Conservation (phyloP, 2,797 vertebrate species). For the Hydrolagus colliei region DNA sequence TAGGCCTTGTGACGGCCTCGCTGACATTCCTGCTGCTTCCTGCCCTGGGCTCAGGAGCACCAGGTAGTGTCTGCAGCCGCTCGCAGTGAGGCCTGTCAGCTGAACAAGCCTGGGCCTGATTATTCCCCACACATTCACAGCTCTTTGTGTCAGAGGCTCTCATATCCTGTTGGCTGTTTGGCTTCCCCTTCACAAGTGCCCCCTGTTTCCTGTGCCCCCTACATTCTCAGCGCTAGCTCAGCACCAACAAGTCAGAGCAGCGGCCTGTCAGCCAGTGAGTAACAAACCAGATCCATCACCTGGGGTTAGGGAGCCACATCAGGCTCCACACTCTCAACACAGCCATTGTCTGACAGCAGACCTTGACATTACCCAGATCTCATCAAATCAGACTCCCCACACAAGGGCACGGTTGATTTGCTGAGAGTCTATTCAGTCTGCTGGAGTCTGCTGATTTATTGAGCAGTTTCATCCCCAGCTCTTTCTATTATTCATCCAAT, state of each 20-base stretch:
- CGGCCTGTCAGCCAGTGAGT: constrained; percentile 9
- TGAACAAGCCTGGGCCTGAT: constrained; percentile 35
- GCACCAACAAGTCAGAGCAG: constrained; percentile 39
- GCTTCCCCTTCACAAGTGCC: constrained; percentile 35
- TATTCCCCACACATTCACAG: constrained; percentile 34
- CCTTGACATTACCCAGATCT: constrained; percentile 33
- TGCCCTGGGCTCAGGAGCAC: neutral
- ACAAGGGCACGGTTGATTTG: neutral
- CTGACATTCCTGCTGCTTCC: constrained; percentile 17
- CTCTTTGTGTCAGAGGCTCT: constrained; percentile 18
- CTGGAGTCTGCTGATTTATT: too few relatives aligned
- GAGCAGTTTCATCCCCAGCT: too few relatives aligned
- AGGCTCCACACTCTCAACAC: neutral
- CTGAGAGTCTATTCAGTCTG: too few relatives aligned
- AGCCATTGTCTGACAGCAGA: constrained; percentile 2
- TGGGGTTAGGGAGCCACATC: neutral
- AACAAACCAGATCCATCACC: neutral
- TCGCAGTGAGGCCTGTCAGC: constrained; percentile 24
- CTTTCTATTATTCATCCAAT: too few relatives aligned
- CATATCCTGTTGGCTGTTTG: constrained; percentile 35
- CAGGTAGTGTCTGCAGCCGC: neutral
- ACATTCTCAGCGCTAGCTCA: constrained; percentile 37
- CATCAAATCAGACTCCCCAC: constrained; percentile 33
- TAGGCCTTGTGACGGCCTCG: constrained; percentile 39
- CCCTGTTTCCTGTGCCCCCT: constrained; percentile 40